phyloP scores from a whole-genome alignment of 2,797 vertebrate species.

The Gymnocypris eckloni region DNA sequence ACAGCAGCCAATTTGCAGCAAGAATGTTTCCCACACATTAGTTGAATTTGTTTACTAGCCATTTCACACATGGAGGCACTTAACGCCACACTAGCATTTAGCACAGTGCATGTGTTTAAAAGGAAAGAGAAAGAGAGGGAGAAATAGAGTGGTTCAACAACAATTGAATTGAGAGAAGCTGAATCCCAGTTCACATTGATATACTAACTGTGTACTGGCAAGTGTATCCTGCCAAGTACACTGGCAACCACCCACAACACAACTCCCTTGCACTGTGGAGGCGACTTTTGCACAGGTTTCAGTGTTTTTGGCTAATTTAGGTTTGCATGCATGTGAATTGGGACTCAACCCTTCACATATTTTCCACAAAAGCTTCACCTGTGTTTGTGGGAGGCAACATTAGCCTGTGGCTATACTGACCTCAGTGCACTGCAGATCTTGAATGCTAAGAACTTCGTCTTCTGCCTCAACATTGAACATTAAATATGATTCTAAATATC shows the following conservation, averaged over 20 bases:
- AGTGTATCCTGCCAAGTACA: constrained; percentile 19
- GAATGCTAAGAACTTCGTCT: constrained; percentile 51
- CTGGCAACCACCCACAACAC: background rate
- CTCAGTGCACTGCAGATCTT: constrained; percentile 38
- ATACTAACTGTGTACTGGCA: background rate
- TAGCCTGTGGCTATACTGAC: constrained; percentile 38
- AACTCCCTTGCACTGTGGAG: background rate
- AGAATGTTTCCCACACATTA: constrained; percentile 57
- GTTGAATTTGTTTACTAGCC: constrained; percentile 59
- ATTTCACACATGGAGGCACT: constrained; percentile 56
- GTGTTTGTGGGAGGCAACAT: constrained; percentile 13
- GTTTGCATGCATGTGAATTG: background rate
- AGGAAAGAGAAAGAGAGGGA: background rate
- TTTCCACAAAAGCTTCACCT: constrained; percentile 9
- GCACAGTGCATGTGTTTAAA: constrained; percentile 20
- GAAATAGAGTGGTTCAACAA: constrained; percentile 19
- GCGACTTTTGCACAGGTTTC: background rate
- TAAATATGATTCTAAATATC: constrained; percentile 59
- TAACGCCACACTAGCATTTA: constrained; percentile 52
- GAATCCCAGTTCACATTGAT: background rate
- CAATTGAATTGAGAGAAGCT: constrained; percentile 13
- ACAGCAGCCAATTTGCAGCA: constrained; percentile 36
- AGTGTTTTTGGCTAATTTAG: background rate
- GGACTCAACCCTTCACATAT: background rate
- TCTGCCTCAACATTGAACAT: constrained; percentile 48